Evolutionary conservation across 92 coral and sea anemone genomes (phyloP).

Genomic region (Epizoanthus illoricatus): DNA sequence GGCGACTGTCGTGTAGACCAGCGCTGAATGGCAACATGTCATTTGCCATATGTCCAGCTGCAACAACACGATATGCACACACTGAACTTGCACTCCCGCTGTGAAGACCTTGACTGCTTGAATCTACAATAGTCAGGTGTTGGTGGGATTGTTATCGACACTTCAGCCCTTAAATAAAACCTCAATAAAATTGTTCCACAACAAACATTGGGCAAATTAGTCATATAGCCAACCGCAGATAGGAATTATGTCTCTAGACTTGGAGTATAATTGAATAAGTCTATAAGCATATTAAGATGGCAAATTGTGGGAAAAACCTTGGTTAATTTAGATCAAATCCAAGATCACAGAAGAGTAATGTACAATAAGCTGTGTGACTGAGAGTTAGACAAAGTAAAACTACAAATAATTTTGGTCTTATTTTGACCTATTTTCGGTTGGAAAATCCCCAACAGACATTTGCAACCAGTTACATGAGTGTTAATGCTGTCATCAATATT

Average conservation of each 20-base stretch:
- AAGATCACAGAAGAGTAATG: not conserved
- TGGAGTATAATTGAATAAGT: conserved; percentile 11
- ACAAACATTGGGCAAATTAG: conserved; percentile 12
- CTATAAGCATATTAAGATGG: not conserved
- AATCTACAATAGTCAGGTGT: conserved; percentile 24
- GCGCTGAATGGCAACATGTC: conserved; percentile 5
- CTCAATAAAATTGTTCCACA: conserved; percentile 30
- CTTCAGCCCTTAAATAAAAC: conserved; percentile 3
- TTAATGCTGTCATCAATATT: no score
- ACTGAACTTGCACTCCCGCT: not conserved
- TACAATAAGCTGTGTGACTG: no score
- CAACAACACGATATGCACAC: not conserved
- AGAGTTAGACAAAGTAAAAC: not conserved
- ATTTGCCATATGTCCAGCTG: conserved; percentile 10
- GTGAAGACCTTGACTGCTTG: conserved; percentile 18
- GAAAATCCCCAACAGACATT: no score
- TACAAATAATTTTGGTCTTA: not conserved
- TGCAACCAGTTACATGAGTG: no score
- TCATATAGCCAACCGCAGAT: not conserved
- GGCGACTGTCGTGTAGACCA: not conserved
- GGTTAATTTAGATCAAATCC: conserved; percentile 10
- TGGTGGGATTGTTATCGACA: conserved; percentile 8
- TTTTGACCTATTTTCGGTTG: no score
- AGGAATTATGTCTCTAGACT: conserved; percentile 16
- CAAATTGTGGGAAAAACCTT: not conserved